Percentiles rank a stretch among this genome's conserved stretches.
Conservation (phyloP, 2,888 invertebrate genomes). For the Tolmerus cingulatus region DNA sequence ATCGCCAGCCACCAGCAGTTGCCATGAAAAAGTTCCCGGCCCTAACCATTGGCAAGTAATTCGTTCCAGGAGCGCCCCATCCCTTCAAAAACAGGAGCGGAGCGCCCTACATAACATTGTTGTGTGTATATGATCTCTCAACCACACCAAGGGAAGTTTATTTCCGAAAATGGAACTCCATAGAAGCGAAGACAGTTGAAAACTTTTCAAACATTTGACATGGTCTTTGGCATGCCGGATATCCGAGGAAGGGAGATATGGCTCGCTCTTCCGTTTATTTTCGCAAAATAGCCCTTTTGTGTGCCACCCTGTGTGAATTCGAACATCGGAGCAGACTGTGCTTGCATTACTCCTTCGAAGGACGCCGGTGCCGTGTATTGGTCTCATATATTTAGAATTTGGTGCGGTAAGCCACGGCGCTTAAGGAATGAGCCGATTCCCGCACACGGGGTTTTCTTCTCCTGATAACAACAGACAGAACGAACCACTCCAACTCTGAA, state of each 20-base stretch:
- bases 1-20: not conserved
- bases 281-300: not conserved
- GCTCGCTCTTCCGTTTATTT: not conserved
- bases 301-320: not conserved
- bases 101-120: not conserved
- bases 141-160: not conserved
- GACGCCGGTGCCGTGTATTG: not conserved
- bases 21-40: not conserved
- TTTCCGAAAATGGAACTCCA: not conserved
- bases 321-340: not conserved
- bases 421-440: not conserved
- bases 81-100: not conserved
- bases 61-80: not conserved
- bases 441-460: not conserved
- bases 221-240: not conserved
- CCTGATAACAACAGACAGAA: not conserved
- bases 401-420: not conserved
- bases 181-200: not conserved
- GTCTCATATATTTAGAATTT: not conserved
- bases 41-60: not conserved
- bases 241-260: not conserved
- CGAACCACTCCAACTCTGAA: not conserved
- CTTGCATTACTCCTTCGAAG: not conserved
- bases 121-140: not conserved
- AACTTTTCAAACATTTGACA: not conserved